These are phyloP conservation scores for Archips xylosteana DNA, from an alignment of 2,888 invertebrate genomes.

Conservation along the genomic window DNA sequence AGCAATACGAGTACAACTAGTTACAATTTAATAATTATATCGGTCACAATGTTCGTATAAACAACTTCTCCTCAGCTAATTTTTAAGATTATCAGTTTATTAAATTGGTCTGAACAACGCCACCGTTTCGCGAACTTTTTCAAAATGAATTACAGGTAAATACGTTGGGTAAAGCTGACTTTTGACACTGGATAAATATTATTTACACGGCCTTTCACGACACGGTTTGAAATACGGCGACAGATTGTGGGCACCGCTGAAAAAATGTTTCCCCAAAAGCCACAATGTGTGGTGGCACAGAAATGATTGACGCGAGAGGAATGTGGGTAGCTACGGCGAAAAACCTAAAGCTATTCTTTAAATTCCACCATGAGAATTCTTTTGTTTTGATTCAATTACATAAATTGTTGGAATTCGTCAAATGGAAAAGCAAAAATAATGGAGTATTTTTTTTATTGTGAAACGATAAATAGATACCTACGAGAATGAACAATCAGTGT, in stretches of 20 bases:
- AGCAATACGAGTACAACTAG: too few relatives aligned
- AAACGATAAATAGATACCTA: too few relatives aligned
- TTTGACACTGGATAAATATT: constrained; percentile 24
- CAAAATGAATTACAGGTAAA: background rate
- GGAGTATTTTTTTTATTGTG: too few relatives aligned
- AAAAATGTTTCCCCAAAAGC: constrained; percentile 14
- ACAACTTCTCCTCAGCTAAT: too few relatives aligned
- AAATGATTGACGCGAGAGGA: constrained; percentile 34
- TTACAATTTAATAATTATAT: too few relatives aligned
- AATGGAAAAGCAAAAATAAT: background rate
- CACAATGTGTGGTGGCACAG: constrained; percentile 16
- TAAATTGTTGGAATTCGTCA: background rate
- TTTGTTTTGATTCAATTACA: constrained; percentile 4
- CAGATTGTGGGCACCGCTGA: constrained; percentile 14
- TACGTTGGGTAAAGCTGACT: background rate
- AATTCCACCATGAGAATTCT: constrained; percentile 20
- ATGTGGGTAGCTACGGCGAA: constrained; percentile 6
- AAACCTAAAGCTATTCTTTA: constrained; percentile 2
- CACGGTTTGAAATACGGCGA: constrained; percentile 23
- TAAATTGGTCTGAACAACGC: background rate
- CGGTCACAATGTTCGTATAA: too few relatives aligned
- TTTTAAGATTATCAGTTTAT: too few relatives aligned
- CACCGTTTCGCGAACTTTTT: background rate
- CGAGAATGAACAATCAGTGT: too few relatives aligned
- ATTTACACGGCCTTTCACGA: constrained; percentile 27